Percentiles rank a stretch among this genome's conserved stretches.
Conservation (phyloP, 2,888 invertebrate genomes). For the Anoplius nigerrimus region DNA sequence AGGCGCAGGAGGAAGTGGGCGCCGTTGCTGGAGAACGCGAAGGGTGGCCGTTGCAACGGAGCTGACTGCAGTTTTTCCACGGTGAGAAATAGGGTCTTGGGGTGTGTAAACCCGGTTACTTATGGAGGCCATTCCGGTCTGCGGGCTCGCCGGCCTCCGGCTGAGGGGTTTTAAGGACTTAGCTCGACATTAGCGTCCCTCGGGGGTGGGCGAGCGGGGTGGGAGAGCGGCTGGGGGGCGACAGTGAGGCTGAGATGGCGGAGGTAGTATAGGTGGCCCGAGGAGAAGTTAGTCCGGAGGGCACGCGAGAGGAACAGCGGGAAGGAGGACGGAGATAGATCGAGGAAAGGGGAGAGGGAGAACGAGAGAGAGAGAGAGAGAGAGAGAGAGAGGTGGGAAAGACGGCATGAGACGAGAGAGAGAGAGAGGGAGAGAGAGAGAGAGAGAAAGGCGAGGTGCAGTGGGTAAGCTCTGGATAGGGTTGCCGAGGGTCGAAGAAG, state of each 20-base stretch:
- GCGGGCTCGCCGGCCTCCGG: slow-evolving; percentile 67
- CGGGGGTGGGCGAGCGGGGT: slow-evolving; percentile 57
- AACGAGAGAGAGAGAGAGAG: not conserved
- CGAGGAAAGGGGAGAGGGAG: slow-evolving; percentile 5
- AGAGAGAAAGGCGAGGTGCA: slow-evolving; percentile 34
- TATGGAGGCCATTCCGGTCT: slow-evolving; percentile 74
- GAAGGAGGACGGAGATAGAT: slow-evolving; percentile 23
- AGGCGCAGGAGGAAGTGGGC: slow-evolving; percentile 17
- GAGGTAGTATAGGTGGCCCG: slow-evolving; percentile 42
- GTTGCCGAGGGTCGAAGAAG: slow-evolving; percentile 60
- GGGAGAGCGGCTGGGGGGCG: slow-evolving; percentile 47
- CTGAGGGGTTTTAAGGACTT: slow-evolving; percentile 73
- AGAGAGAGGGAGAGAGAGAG: slow-evolving; percentile 24
- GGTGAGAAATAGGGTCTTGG: slow-evolving; percentile 73
- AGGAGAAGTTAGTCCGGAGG: slow-evolving; percentile 40
- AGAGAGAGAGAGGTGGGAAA: slow-evolving; percentile 16
- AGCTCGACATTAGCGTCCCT: slow-evolving; percentile 74
- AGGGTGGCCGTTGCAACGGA: slow-evolving; percentile 46
- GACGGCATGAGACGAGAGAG: slow-evolving; percentile 4
- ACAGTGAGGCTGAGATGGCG: slow-evolving; percentile 41
- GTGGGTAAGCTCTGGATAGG: slow-evolving; percentile 63
- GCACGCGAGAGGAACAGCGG: slow-evolving; percentile 4
- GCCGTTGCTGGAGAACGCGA: slow-evolving; percentile 5
- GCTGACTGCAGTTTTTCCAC: slow-evolving; percentile 70
- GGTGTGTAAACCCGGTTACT: slow-evolving; percentile 74